A percentile compares a stretch with the other conserved stretches of the same genome.
phyloP scores from a whole-genome alignment of 2,113 vertebrate species.

The Ahaetulla prasina region DNA sequence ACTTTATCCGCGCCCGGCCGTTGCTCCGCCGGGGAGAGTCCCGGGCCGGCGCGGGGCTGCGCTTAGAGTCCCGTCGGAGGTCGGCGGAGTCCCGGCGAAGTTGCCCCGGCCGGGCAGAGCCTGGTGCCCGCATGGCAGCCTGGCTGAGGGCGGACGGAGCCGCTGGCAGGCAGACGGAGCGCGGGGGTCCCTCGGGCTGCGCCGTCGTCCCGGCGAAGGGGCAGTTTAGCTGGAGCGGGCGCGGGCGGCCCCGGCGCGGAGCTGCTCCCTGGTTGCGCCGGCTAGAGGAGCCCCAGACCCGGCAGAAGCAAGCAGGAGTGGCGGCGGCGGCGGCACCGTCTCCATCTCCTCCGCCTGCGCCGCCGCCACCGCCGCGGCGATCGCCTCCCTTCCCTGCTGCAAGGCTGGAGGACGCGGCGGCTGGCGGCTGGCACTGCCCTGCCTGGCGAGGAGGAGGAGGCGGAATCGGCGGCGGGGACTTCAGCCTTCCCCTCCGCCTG shows the following conservation, averaged over 20 bases:
- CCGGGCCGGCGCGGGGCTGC: not conserved
- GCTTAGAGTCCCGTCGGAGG: slow-evolving; percentile 28
- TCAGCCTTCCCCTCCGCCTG: not conserved
- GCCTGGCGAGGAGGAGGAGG: not conserved
- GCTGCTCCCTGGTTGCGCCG: not conserved
- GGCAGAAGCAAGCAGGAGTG: not conserved
- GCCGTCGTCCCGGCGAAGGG: not conserved
- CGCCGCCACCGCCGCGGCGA: not conserved
- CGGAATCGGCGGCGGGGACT: not conserved
- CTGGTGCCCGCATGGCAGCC: not conserved
- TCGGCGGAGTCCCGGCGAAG: slow-evolving; percentile 23
- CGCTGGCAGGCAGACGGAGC: not conserved
- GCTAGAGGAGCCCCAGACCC: not conserved
- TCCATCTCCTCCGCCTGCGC: not conserved
- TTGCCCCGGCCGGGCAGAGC: slow-evolving; percentile 10
- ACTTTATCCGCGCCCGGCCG: slow-evolving; percentile 70
- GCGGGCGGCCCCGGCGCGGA: not conserved
- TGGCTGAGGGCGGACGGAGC: not conserved
- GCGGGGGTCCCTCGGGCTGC: not conserved
- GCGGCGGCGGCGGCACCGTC: not conserved
- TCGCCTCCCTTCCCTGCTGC: not conserved
- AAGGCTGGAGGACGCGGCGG: not conserved
- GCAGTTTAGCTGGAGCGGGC: not conserved
- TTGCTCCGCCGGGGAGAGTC: not conserved
- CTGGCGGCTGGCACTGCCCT: not conserved